These are phyloP conservation scores for Pygmarrhopalites habei DNA, from an alignment of 1,140 invertebrate species.

Conservation along the genomic window DNA sequence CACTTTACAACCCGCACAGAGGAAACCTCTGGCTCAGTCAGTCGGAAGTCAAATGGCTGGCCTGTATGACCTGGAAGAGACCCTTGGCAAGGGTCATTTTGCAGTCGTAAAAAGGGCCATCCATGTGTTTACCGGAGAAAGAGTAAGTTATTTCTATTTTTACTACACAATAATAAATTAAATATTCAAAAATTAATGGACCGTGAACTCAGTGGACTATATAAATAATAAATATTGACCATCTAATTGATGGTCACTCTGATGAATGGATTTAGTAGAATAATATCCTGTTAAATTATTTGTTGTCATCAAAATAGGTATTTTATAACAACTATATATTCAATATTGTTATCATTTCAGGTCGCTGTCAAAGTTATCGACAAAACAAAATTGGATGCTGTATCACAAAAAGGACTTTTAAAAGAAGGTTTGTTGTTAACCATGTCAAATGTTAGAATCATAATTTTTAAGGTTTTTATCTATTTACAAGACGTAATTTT, in stretches of 20 bases:
- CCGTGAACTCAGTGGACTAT: neutral
- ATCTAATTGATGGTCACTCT: slow-evolving; percentile 6
- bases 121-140: slow-evolving; percentile 99
- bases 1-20: slow-evolving; percentile 19
- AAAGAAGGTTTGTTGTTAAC: slow-evolving; percentile 84
- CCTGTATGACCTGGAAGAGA: slow-evolving; percentile 92
- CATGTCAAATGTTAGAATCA: too few species aligned
- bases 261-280: too few species aligned
- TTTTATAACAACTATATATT: too few species aligned
- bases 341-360: slow-evolving; percentile 13
- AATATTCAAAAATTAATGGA: slow-evolving; percentile 3
- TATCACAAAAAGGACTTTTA: slow-evolving; percentile 93
- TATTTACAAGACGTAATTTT: too few species aligned
- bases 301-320: too few species aligned
- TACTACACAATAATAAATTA: too few species aligned
- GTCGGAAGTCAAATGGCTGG: slow-evolving; percentile 10
- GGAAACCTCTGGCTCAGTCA: neutral
- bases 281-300: too few species aligned
- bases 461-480: too few species aligned
- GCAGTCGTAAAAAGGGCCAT: slow-evolving; percentile 96
- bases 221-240: neutral
- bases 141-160: slow-evolving; percentile 65
- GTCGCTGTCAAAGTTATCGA: slow-evolving; percentile 70
- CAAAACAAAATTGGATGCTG: slow-evolving; percentile 93
- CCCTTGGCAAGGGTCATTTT: slow-evolving; percentile 90